A percentile compares a stretch with the other conserved stretches of the same genome.
Evolutionary conservation across 2,888 invertebrate genomes (phyloP).

Genomic region (Drosophila falleni): DNA sequence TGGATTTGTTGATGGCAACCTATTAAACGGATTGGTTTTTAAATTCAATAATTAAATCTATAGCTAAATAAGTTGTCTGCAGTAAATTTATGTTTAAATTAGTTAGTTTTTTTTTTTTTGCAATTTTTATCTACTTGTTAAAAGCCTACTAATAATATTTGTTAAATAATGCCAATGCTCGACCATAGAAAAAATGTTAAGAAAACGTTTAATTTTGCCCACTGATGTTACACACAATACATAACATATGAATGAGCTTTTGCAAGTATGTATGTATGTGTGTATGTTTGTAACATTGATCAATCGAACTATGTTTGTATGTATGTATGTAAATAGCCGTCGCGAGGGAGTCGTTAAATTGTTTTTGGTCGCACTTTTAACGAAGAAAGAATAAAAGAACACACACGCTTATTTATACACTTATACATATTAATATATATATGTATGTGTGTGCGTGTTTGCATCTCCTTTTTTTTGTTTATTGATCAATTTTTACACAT

Average conservation of each 20-base stretch:
- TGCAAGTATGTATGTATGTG: slow-evolving; percentile 3
- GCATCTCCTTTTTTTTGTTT: slow-evolving; percentile 32
- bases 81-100: background rate
- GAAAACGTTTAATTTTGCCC: slow-evolving; percentile 2
- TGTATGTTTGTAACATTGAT: slow-evolving; percentile 25
- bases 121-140: background rate
- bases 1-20: background rate
- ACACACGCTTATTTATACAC: slow-evolving; percentile 21
- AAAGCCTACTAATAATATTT: background rate
- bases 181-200: background rate
- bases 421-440: background rate
- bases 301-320: slow-evolving; percentile 19
- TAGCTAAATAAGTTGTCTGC: slow-evolving; percentile 8
- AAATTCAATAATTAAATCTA: background rate
- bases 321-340: slow-evolving; percentile 17
- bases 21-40: slow-evolving; percentile 9
- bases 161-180: background rate
- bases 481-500: slow-evolving; percentile 36
- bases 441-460: slow-evolving; percentile 3
- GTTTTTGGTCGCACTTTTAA: slow-evolving; percentile 25
- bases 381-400: slow-evolving; percentile 27
- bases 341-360: slow-evolving; percentile 34
- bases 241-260: slow-evolving; percentile 9
- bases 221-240: background rate
- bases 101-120: background rate